These are phyloP conservation scores for Stenolophus ochropezus DNA, from an alignment of 2,888 invertebrate genomes.

Conservation along the genomic window DNA sequence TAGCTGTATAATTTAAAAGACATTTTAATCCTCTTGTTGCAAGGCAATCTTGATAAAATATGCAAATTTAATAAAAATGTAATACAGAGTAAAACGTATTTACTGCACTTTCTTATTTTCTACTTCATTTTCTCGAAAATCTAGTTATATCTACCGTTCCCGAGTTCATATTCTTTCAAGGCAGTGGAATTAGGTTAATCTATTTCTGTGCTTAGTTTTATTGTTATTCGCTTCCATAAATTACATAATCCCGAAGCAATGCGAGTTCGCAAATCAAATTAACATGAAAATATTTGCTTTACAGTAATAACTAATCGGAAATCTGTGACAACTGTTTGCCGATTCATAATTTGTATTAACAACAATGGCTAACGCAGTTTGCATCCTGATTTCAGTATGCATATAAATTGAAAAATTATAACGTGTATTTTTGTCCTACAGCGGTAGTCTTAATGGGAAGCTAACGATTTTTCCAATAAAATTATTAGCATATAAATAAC, in stretches of 20 bases:
- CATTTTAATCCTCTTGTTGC: neutral
- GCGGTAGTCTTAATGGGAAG: conserved; percentile 9
- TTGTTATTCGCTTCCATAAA: neutral
- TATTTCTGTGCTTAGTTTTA: neutral
- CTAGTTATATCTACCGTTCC: neutral
- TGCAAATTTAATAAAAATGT: neutral
- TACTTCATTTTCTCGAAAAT: neutral
- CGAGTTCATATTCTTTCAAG: neutral
- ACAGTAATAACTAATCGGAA: neutral
- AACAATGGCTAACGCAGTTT: conserved; percentile 16
- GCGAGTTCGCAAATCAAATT: neutral
- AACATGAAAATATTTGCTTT: neutral
- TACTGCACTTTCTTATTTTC: neutral
- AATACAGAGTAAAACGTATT: neutral
- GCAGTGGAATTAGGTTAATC: neutral
- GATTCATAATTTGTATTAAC: conserved; percentile 6
- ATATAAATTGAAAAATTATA: conserved; percentile 48
- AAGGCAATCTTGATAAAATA: neutral
- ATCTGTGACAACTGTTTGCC: neutral
- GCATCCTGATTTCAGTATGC: conserved; percentile 27
- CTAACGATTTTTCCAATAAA: conserved; percentile 30
- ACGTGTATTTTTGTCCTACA: conserved; percentile 2
- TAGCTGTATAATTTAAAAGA: no score
- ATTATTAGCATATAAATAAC: conserved; percentile 45
- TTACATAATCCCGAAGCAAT: neutral